Evolutionary conservation across 2,888 invertebrate genomes (phyloP), one percentile per base, ranked within the genome.

Genomic region (Orthonychiurus folsomi): DNA sequence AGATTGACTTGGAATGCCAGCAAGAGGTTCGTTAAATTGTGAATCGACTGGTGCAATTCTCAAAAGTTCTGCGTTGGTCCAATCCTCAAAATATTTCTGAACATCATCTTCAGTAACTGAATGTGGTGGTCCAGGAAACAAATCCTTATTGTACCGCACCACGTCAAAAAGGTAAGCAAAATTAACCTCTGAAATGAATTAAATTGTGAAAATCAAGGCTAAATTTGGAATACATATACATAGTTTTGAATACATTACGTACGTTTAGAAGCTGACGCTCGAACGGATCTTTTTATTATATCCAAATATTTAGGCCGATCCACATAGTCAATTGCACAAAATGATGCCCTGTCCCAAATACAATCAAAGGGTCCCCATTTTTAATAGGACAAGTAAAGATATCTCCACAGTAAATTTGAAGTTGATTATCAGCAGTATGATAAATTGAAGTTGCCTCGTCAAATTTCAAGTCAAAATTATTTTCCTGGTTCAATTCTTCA

Each of bases 271-370:
- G 27, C 37, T 3, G 57, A 28, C 15, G 3, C 53, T 55, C 60
- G 56, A 23, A 68, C 37, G 27, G 63, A 52, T 48, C 64, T 53
- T 47, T 69, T 62, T 65, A 71, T 67, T 54, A 64, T 59, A 9
- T 63, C 58, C 5, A 58, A 53, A 24, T 70, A 70, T 1, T 27
- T 56, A 12, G 27, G 15, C n/a, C 70, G 64, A 24, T 47, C 61
- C 1, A 50, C 21, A 50, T 63, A 70, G 26, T 66, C 66, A 12
- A 70, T 3, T 9, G 70, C 70, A 48, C 67, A 64, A n/a, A 69
- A 63, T 1, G 67, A 65, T 15, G 66, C 70, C 47, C 69, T 25
- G 27, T 70, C 70, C 69, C 69, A 70, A 27, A 69, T 60, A 48
- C 56, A 65, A 20, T 70, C 66, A 23, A 69, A 59, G 1, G 69